Evolutionary conservation across 2,797 vertebrate species (phyloP).

Genomic region (Platalea minor): DNA sequence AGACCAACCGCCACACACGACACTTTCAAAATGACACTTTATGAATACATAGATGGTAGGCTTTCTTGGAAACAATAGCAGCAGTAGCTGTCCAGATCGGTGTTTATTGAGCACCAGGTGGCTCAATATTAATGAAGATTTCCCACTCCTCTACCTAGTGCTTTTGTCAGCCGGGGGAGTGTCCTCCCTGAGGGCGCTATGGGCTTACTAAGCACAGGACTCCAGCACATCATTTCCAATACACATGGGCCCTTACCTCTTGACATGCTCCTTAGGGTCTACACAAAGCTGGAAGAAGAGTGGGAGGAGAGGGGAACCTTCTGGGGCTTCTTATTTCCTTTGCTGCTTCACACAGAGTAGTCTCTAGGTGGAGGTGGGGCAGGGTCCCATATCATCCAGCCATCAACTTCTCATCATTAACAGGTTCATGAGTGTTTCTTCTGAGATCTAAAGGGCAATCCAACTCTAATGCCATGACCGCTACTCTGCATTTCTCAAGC

Average conservation of each 20-base stretch:
- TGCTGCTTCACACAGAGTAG: background rate
- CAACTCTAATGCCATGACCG: background rate
- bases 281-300: background rate
- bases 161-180: background rate
- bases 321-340: background rate
- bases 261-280: background rate
- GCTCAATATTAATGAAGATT: background rate
- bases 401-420: background rate
- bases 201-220: background rate
- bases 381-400: background rate
- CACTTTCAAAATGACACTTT: background rate
- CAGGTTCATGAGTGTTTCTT: background rate
- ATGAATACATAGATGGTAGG: background rate
- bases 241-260: rapidly evolving
- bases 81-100: background rate
- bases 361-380: background rate
- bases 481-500: background rate
- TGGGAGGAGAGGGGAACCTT: background rate
- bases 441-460: background rate
- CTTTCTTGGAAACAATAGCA: background rate
- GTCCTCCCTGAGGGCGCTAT: background rate
- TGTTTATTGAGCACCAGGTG: background rate
- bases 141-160: background rate
- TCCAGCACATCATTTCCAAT: background rate
- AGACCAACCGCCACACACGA: background rate